Base-by-base conservation (phyloP, 2,888 invertebrate genomes). In the Hydrotaea cyrtoneurina region DNA sequence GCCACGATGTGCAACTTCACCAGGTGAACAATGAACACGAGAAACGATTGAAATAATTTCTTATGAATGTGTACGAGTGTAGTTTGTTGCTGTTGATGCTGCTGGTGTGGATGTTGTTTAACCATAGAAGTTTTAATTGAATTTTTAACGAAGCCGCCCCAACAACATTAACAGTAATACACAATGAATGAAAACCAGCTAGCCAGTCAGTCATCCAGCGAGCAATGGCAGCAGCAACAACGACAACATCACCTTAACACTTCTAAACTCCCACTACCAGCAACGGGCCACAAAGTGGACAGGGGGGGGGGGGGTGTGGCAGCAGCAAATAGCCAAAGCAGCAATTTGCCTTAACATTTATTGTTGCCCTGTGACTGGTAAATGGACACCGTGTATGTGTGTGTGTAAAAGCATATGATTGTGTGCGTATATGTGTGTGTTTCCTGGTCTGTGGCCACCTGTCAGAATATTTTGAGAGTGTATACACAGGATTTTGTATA, bases 101-200 rank as follows among this genome's bases (percentile, higher is more conserved):
- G 69, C 72, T 85, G 82, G 84, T 71, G 43, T 62, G 57, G 59
- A 26, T 50, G 39, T 78, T 82, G 53, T 75, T 75, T 78, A 85
- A 59, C 71, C 79, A 80, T 78, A 80, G 62, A 84, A 86, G 69
- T 84, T 88, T 88, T 88, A 88, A 88, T 88, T 88, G 88, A 88
- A 88, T 88, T 87, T 88, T 88, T 87, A 88, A 88, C 87, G 87
- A 88, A 87, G 83, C 43, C 73, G 69, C 59, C 59, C 17, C 50
- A 76, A 55, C 50, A 76, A 55, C 50, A 76, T 80, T 71, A 76
- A 71, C 59, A 62, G 71, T 62, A 76, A 62, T 62, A 76, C 36
- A 43, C 19, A 76, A 53, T 72, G 76, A 76, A 80, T 36, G 59
- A 66, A 66, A 21, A n/a, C 17, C 26, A 62, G 31, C 15, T 10